phyloP scores from a whole-genome alignment of 2,113 vertebrate genomes.

The Balaeniceps rex region DNA sequence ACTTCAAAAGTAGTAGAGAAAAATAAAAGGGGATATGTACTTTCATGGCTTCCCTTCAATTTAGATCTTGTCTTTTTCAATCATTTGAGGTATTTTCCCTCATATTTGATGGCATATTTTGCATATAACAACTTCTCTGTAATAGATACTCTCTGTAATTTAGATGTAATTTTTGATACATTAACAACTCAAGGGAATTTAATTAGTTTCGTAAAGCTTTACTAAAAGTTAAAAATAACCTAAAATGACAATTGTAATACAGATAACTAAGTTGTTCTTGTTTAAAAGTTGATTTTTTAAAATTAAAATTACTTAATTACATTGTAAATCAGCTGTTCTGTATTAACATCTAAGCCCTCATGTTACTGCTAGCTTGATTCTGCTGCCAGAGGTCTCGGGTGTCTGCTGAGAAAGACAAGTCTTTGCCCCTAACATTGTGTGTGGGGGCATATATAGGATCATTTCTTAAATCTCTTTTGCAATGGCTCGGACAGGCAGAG shows the following conservation, averaged over 20 bases:
- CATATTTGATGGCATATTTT: not conserved
- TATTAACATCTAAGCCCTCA: not conserved
- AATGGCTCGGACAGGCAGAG: not conserved
- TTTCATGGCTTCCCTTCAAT: not conserved
- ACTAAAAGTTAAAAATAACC: conserved; percentile 9
- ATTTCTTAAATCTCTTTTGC: not conserved
- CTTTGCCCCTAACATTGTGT: not conserved
- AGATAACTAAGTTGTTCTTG: not conserved
- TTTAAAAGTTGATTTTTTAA: not conserved
- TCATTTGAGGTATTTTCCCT: not conserved
- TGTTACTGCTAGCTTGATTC: not conserved
- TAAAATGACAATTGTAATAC: not conserved
- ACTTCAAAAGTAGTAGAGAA: not conserved
- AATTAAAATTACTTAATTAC: not conserved
- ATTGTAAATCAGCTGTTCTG: not conserved
- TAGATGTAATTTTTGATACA: not conserved
- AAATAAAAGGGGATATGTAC: not conserved
- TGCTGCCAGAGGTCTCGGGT: not conserved
- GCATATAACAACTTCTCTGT: not conserved
- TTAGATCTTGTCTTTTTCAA: conserved; percentile 9
- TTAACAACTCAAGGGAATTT: not conserved
- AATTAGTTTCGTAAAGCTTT: not conserved
- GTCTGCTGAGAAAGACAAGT: not conserved
- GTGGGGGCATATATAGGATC: not conserved
- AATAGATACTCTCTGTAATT: conserved; percentile 6